These are phyloP conservation scores for Electrona antarctica DNA, from an alignment of 2,113 vertebrate species.

Conservation along the genomic window DNA sequence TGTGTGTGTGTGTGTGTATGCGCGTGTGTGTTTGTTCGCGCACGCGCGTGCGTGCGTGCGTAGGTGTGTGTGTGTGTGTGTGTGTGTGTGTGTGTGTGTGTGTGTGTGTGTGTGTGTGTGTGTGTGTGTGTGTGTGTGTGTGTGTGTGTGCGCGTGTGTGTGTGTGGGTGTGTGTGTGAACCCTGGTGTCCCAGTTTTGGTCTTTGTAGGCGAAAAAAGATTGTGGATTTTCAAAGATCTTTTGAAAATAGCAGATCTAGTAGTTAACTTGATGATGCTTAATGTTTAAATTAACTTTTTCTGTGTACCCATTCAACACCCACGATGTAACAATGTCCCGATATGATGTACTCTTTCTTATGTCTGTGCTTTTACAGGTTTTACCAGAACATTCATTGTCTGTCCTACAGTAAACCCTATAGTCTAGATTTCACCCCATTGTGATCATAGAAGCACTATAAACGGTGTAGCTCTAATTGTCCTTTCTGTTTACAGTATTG, in stretches of 20 bases:
- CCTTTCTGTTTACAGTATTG: constrained; percentile 63
- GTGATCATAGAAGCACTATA: constrained; percentile 54
- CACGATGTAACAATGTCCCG: constrained; percentile 11
- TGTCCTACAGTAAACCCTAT: constrained; percentile 64
- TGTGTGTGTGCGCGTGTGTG: not conserved
- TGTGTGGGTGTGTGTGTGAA: not conserved
- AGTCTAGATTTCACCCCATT: constrained; percentile 71
- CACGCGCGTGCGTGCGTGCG: too few species aligned
- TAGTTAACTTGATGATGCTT: too few species aligned
- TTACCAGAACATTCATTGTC: constrained; percentile 29
- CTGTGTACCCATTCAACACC: not conserved
- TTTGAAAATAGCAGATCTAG: too few species aligned
- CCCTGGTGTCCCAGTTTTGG: too few species aligned
- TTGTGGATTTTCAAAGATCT: too few species aligned
- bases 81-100: not conserved
- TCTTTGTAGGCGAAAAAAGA: too few species aligned
- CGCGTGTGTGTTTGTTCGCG: not conserved
- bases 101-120: constrained; percentile 5
- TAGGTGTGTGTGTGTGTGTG: not conserved
- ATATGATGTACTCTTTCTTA: constrained; percentile 16
- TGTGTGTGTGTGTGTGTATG: constrained; percentile 15
- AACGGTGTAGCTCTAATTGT: constrained; percentile 58
- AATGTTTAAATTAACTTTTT: not conserved
- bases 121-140: constrained; percentile 20
- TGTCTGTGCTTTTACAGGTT: constrained; percentile 21